These are phyloP conservation scores for Lasius platythorax DNA, from an alignment of 2,888 invertebrate genomes.

Conservation along the genomic window DNA sequence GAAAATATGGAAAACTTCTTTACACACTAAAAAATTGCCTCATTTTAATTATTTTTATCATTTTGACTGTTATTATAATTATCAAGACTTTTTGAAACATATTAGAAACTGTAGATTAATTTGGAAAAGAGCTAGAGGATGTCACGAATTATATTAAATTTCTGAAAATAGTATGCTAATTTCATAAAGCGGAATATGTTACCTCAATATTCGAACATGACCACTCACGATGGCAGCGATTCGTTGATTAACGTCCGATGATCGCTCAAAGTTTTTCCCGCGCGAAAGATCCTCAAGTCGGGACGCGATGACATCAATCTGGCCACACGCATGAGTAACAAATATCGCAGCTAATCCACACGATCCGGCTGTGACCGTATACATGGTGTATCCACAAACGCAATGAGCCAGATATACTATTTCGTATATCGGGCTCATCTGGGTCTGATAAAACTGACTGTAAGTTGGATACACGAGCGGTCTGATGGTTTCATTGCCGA, in stretches of 20 bases:
- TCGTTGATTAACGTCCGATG: conserved; percentile 28
- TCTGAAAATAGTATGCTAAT: neutral
- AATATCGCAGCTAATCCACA: conserved; percentile 65
- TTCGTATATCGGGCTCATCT: conserved; percentile 61
- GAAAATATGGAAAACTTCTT: neutral
- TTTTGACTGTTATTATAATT: neutral
- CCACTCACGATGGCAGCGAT: conserved; percentile 66
- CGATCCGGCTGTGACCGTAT: conserved; percentile 53
- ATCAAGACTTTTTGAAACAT: neutral
- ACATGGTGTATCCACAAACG: conserved; percentile 55
- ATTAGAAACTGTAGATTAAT: neutral
- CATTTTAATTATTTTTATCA: neutral
- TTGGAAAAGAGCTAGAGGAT: too few species aligned
- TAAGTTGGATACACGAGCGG: conserved; percentile 74
- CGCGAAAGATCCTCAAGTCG: conserved; percentile 57
- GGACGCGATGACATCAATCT: conserved; percentile 61
- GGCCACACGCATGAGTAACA: conserved; percentile 71
- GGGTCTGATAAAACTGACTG: conserved; percentile 57
- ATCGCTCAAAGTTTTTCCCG: neutral
- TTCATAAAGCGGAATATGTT: neutral
- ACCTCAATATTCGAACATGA: conserved; percentile 69
- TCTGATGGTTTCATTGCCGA: conserved; percentile 69
- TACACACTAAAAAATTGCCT: neutral
- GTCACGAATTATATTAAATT: neutral
- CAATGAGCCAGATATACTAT: conserved; percentile 63